Evolutionary conservation across 2,888 invertebrate species (phyloP).

Genomic region (Hemicrepidius hirtus): DNA sequence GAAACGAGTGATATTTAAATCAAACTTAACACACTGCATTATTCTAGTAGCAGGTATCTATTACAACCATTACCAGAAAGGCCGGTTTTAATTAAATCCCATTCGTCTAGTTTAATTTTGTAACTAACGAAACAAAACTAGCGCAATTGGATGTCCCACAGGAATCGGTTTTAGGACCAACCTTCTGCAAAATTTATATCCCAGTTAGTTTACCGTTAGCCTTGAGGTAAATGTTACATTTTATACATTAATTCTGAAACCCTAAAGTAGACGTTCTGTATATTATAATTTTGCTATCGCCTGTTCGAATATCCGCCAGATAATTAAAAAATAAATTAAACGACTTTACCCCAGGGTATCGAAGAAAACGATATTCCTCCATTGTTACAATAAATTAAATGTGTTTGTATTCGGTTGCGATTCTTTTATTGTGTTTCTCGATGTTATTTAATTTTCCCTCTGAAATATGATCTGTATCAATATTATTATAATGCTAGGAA

Average conservation of each 20-base stretch:
- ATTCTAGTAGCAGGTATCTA: no score
- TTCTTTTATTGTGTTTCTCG: not conserved
- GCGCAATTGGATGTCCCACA: not conserved
- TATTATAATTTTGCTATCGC: no score
- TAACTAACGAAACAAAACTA: not conserved
- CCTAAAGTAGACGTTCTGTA: no score
- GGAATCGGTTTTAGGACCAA: not conserved
- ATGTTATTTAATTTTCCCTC: not conserved
- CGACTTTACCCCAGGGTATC: not conserved
- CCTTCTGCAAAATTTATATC: slow-evolving; percentile 9
- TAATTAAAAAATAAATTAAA: slow-evolving; percentile 7
- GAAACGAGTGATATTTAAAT: no score
- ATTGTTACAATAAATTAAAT: not conserved
- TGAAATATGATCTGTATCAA: no score
- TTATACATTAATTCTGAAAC: no score
- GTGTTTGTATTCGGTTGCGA: not conserved
- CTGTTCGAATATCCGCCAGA: no score
- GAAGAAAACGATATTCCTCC: not conserved
- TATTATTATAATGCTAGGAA: no score
- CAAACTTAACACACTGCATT: no score
- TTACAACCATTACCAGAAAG: not conserved
- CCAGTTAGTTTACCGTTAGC: not conserved
- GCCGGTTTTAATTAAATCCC: not conserved
- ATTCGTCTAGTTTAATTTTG: slow-evolving; percentile 13
- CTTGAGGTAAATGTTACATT: no score